phyloP scores from a whole-genome alignment of 2,113 vertebrate genomes.

The Regulus satrapa region DNA sequence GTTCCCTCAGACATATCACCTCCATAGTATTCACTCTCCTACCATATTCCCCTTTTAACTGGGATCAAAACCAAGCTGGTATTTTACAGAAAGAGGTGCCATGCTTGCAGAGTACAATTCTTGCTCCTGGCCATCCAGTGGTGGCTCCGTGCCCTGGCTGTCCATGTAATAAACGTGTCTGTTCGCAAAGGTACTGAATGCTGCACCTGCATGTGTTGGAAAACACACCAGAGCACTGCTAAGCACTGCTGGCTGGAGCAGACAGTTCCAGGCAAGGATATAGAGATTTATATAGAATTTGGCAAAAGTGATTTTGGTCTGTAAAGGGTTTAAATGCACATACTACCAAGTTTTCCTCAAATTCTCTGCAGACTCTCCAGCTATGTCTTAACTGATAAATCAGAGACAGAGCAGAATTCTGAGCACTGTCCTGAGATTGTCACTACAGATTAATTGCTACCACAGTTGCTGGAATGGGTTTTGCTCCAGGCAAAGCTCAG shows the following conservation, averaged over 20 bases:
- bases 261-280: neutral
- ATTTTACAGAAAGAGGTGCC: neutral
- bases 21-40: neutral
- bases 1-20: neutral
- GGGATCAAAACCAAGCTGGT: neutral
- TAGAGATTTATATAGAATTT: neutral
- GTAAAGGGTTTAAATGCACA: neutral
- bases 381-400: slow-evolving; percentile 13
- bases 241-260: neutral
- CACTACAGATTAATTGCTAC: slow-evolving; percentile 19
- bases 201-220: neutral
- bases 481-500: neutral
- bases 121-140: neutral
- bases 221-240: neutral
- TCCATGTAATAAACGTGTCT: neutral
- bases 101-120: neutral
- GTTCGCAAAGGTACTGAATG: neutral
- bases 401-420: neutral
- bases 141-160: neutral
- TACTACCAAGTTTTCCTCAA: neutral
- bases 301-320: neutral
- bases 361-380: neutral
- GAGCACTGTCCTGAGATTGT: slow-evolving; percentile 5
- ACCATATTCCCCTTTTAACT: neutral
- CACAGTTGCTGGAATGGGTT: neutral